Evolutionary conservation across 2,113 vertebrate genomes (phyloP), one percentile per base, ranked within the genome.

Genomic region (Toxostoma redivivum): DNA sequence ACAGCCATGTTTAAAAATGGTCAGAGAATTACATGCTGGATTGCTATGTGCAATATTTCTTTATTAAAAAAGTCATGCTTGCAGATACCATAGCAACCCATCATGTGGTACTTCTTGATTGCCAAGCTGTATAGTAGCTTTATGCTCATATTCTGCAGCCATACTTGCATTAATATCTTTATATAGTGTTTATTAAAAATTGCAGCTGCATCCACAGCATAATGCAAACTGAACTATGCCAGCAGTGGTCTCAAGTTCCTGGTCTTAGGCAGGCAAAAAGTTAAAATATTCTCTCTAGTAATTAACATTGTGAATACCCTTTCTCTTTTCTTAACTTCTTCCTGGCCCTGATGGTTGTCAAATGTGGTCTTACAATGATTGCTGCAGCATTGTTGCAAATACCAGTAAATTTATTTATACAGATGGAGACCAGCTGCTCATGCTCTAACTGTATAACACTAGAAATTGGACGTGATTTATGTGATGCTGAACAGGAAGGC

Each of bases 11-110:
- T 87, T 51, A 30, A 60, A 96, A 93, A 35, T 18, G 20, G 56
- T 58, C 10, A 1, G 58, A 82, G 56, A 62, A 78, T 91, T 84
- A 12, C 17, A 14, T 47, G 30, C 47, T 69, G 16, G 57, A 48
- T 31, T 83, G 69, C 42, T 48, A 0, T 88, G 89, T 90, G 58
- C 79, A 81, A 16, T 92, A 81, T 7, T 73, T 65, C 74, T 85
- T 82, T 77, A 67, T 86, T 62, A 86, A 86, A 86, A 88, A 48
- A 54, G 42, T 61, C 61, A 7, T 30, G 80, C 80, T 91, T 90
- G 73, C 79, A 71, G 81, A 90, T 95, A 56, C 94, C 86, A 92
- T 93, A 80, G 94, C 81, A 91, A 89, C 90, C 45, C 30, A 15
- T 93, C 66, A 15, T 37, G n/a, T 83, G 56, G 19, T 60, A 37